Evolutionary conservation across 2,888 invertebrate genomes (phyloP).

Genomic region (Diloba caeruleocephala): DNA sequence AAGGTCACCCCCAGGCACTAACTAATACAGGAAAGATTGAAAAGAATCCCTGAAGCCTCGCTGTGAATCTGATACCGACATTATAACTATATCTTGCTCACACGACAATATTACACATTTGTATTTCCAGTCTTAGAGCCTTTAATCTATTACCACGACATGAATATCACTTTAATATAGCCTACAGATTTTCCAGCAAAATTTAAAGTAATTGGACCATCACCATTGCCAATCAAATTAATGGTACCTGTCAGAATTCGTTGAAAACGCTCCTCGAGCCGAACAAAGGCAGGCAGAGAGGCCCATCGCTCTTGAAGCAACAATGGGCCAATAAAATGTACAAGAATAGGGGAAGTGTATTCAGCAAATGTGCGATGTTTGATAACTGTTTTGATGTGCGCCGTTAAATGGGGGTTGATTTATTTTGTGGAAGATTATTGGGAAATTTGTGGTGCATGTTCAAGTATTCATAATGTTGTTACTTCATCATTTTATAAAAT

Average conservation of each 20-base stretch:
- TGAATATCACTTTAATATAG: conserved; percentile 35
- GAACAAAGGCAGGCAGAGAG: conserved; percentile 58
- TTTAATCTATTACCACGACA: conserved; percentile 24
- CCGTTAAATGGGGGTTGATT: conserved; percentile 17
- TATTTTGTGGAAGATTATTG: conserved; percentile 21
- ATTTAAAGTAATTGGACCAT: conserved; percentile 65
- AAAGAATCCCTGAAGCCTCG: no score
- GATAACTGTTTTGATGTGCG: conserved; percentile 52
- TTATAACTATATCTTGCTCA: conserved; percentile 25
- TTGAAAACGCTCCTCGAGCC: conserved; percentile 65
- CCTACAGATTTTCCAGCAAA: conserved; percentile 52
- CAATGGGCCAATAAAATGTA: conserved; percentile 79
- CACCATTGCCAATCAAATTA: conserved; percentile 69
- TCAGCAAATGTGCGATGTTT: conserved; percentile 55
- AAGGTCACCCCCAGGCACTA: no score
- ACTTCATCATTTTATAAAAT: no score
- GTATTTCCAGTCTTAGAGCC: conserved; percentile 17
- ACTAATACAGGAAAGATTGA: no score
- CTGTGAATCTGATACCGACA: no score
- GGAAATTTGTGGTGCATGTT: background rate
- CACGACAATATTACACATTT: conserved; percentile 16
- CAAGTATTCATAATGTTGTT: no score
- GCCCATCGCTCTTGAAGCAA: conserved; percentile 72
- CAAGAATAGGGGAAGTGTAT: conserved; percentile 58
- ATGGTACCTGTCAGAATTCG: conserved; percentile 75